Base-by-base conservation (phyloP, 2,888 invertebrate genomes). In the Fissipunctia ypsillon region DNA sequence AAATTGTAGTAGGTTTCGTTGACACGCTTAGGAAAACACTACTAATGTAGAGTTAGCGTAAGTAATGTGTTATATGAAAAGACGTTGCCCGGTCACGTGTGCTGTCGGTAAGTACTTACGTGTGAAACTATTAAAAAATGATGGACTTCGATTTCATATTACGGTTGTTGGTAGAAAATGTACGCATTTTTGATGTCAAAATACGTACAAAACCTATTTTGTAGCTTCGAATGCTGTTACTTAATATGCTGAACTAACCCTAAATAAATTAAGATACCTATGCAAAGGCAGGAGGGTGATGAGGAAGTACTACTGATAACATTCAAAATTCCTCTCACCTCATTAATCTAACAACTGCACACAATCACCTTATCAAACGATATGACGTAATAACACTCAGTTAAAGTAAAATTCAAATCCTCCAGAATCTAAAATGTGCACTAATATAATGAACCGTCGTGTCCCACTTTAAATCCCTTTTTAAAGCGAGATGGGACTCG, bases 381-480 rank as follows among this genome's bases (percentile, higher is more conserved):
- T 61, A 50, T 66, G 31, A 61, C 70, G 61, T 63, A 80, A 16
- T 65, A 66, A 54, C 70, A 71, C 54, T 19, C 56, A 4, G 1
- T 59, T 59, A 45, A 45, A 52, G 43, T 50, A 52, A 41, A 69
- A 71, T 57, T 41, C 3, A 9, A 56, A 69, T 41, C 80, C 67
- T 54, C 54, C 38, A 38, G 68, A 74, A 67, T 69, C 70, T 69
- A 80, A 75, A 71, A 75, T 71, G 75, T 73, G 76, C 85, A 85
- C 73, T 81, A 80, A 84, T 86, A 83, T 66, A 84, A 83, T 78
- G 65, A 84, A 71, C 59, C 57, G 64, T 48, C 74, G 69, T 84
- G 85, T 78, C 52, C 85, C 72, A 83, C 75, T 85, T 84, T 79
- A 76, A 79, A 85, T 80, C 70, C 78, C 76, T 76, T 87, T 84